Evolutionary conservation across 2,888 invertebrate genomes (phyloP).

Genomic region (Lepidocyrtinus sp.): DNA sequence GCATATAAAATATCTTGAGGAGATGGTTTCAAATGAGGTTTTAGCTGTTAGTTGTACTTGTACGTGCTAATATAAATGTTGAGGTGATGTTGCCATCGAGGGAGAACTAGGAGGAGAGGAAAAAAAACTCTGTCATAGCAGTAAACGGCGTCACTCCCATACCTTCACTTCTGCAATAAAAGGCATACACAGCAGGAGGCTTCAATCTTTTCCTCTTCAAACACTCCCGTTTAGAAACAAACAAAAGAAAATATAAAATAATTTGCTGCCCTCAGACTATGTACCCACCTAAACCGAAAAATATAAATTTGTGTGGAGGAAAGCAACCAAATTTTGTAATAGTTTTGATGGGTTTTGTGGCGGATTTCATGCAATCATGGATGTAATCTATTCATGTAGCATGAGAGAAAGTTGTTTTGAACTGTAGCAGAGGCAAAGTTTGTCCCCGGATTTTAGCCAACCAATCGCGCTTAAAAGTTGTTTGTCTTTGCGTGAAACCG

Average conservation of each 20-base stretch:
- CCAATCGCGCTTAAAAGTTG: constrained; percentile 13
- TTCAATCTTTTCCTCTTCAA: constrained; percentile 39
- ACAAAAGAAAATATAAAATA: constrained; percentile 1
- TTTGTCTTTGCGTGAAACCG: not conserved
- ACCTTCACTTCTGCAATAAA: not conserved
- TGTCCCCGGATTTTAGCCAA: not conserved
- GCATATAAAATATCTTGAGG: constrained; percentile 15
- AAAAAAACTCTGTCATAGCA: not conserved
- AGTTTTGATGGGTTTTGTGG: constrained; percentile 7
- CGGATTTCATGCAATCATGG: constrained; percentile 9
- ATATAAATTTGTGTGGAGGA: constrained; percentile 2
- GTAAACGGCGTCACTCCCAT: constrained; percentile 7
- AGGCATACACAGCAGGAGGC: constrained; percentile 40
- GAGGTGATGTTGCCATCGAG: constrained; percentile 13
- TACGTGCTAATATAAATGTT: too few relatives aligned
- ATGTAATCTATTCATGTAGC: constrained; percentile 15
- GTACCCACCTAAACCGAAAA: constrained; percentile 1
- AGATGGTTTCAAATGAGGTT: not conserved
- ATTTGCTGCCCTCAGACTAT: not conserved
- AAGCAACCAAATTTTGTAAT: constrained; percentile 4
- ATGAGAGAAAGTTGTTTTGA: not conserved
- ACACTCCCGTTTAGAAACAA: not conserved
- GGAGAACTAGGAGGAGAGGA: not conserved
- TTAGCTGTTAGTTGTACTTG: too few relatives aligned
- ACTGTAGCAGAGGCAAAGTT: not conserved